Percentiles rank a stretch among this genome's conserved stretches.
These are phyloP conservation scores for Drosophila parthenogenetica DNA, from an alignment of 2,888 invertebrate species.

Conservation along the genomic window DNA sequence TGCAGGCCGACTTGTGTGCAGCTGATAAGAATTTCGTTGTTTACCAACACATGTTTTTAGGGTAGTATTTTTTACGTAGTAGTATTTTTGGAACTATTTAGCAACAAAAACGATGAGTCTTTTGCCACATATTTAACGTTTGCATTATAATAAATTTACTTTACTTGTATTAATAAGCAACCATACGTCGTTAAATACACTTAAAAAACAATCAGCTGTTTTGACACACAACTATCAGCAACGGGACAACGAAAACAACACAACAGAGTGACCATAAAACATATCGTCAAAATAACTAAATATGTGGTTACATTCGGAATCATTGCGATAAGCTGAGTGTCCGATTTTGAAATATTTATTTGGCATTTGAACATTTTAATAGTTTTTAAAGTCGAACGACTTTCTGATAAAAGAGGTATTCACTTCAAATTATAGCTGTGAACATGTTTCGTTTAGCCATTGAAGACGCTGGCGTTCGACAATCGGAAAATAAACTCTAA, in stretches of 20 bases:
- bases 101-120: background rate
- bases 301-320: no score
- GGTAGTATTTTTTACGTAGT: conserved; percentile 45
- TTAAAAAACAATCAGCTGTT: conserved; percentile 38
- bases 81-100: conserved; percentile 1
- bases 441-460: no score
- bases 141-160: background rate
- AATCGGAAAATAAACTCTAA: no score
- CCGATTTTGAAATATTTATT: no score
- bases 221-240: background rate
- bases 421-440: no score
- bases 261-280: no score
- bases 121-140: background rate
- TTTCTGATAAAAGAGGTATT: no score
- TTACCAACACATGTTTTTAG: conserved; percentile 41
- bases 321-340: no score
- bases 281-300: no score
- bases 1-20: conserved; percentile 29
- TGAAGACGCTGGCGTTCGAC: no score
- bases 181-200: background rate
- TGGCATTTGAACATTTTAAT: no score
- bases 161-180: background rate
- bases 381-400: no score
- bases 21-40: conserved; percentile 29
- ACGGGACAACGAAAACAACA: conserved; percentile 25